phyloP scores from a whole-genome alignment of 1,140 invertebrate species.

The Drosophila nigrodunni region DNA sequence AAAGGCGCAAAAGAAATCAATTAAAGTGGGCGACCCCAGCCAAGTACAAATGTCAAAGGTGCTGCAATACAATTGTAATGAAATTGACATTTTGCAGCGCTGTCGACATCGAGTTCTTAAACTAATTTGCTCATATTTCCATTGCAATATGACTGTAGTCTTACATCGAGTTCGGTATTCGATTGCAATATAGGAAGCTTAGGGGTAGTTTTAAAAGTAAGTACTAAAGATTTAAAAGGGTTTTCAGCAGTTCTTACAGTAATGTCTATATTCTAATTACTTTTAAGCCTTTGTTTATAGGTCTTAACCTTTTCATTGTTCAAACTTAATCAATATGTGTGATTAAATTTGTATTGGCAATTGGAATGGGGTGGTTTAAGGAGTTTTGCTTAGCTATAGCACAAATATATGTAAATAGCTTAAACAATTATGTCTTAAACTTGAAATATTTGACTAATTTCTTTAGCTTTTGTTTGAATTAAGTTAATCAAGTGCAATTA shows the following conservation, averaged over 20 bases:
- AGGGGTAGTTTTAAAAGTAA: background rate
- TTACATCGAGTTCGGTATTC: background rate
- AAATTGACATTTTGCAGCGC: slow-evolving; percentile 41
- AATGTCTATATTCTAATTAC: no score
- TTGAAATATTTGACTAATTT: background rate
- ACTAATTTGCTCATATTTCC: slow-evolving; percentile 29
- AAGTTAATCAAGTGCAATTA: background rate
- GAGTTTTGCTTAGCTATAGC: background rate
- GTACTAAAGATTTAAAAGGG: background rate
- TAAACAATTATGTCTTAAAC: background rate
- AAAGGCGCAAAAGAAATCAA: slow-evolving; percentile 29
- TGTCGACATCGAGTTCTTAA: slow-evolving; percentile 5
- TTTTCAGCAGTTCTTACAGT: background rate
- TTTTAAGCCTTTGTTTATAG: no score
- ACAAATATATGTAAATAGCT: background rate
- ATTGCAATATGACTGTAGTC: slow-evolving; percentile 2
- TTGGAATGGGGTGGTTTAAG: background rate
- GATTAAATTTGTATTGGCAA: background rate
- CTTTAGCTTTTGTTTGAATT: background rate
- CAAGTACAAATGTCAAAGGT: slow-evolving; percentile 54
- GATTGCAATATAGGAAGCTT: background rate
- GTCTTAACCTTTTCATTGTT: no score
- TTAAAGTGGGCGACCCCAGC: slow-evolving; percentile 26
- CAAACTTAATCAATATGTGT: background rate
- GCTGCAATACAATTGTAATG: slow-evolving; percentile 33